Evolutionary conservation across 2,888 invertebrate species (phyloP).

Genomic region (Idaea aversata): DNA sequence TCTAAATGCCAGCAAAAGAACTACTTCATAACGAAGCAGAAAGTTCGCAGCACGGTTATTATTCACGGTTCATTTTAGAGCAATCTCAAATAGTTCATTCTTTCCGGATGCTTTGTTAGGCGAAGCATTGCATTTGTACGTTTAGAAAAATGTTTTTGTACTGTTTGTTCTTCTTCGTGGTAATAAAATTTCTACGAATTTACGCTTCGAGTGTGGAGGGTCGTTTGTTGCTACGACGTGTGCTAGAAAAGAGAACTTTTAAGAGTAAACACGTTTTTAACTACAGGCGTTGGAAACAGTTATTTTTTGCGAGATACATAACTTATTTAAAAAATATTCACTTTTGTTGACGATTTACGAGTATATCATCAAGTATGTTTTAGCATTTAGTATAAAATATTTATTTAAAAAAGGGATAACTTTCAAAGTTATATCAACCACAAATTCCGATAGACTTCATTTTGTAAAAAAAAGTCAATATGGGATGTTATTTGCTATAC

Average conservation of each 20-base stretch:
- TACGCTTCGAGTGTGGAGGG: conserved; percentile 14
- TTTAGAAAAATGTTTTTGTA: conserved; percentile 24
- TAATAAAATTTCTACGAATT: conserved; percentile 19
- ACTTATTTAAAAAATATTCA: too few relatives aligned
- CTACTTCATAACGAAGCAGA: conserved; percentile 38
- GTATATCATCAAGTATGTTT: too few relatives aligned
- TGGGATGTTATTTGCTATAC: background rate
- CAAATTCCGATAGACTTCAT: background rate
- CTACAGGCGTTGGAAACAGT: too few relatives aligned
- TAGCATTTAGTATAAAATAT: too few relatives aligned
- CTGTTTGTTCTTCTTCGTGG: conserved; percentile 14
- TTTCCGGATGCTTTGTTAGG: conserved; percentile 29
- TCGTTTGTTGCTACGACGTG: conserved; percentile 16
- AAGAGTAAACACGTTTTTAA: too few relatives aligned
- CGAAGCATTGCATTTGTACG: conserved; percentile 26
- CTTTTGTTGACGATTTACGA: too few relatives aligned
- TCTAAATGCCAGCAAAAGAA: conserved; percentile 42
- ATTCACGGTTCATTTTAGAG: conserved; percentile 47
- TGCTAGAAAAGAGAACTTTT: too few relatives aligned
- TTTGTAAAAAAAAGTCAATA: background rate
- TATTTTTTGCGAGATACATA: too few relatives aligned
- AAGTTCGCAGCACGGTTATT: conserved; percentile 39
- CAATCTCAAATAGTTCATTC: conserved; percentile 47
- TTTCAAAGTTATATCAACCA: background rate
- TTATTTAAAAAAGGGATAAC: background rate